These are phyloP conservation scores for Pelmatolapia mariae DNA, from an alignment of 2,113 vertebrate species.

Conservation along the genomic window DNA sequence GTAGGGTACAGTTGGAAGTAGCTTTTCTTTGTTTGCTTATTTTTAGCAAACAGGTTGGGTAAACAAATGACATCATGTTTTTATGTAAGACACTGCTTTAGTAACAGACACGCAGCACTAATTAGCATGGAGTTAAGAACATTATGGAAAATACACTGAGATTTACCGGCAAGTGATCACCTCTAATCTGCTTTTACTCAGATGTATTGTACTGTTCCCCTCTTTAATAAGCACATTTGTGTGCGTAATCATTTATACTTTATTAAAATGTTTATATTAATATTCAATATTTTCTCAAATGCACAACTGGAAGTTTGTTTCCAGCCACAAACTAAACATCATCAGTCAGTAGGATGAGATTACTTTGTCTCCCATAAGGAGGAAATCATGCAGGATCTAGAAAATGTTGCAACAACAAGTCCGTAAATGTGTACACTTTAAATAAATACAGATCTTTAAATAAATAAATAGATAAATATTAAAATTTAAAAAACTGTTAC, in stretches of 20 bases:
- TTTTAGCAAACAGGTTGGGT: not conserved
- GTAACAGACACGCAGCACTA: slow-evolving; percentile 25
- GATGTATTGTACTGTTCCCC: not conserved
- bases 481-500: not conserved
- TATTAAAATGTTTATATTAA: not conserved
- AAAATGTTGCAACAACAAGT: not conserved
- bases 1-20: not conserved
- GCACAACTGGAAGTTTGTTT: not conserved
- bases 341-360: not conserved
- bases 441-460: not conserved
- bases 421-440: not conserved
- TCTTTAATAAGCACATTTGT: not conserved
- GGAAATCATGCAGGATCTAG: not conserved
- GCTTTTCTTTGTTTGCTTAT: not conserved
- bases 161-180: not conserved
- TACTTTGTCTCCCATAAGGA: not conserved
- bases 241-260: not conserved
- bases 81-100: slow-evolving; percentile 38
- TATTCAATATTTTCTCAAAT: not conserved
- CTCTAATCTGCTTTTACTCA: not conserved
- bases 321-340: not conserved
- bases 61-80: slow-evolving; percentile 31
- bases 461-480: not conserved
- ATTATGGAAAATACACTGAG: slow-evolving; percentile 17
- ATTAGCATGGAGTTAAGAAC: slow-evolving; percentile 48